A percentile compares a stretch with the other conserved stretches of the same genome.
These are phyloP conservation scores for Otus sunia DNA, from an alignment of 2,113 vertebrate species.

Conservation along the genomic window DNA sequence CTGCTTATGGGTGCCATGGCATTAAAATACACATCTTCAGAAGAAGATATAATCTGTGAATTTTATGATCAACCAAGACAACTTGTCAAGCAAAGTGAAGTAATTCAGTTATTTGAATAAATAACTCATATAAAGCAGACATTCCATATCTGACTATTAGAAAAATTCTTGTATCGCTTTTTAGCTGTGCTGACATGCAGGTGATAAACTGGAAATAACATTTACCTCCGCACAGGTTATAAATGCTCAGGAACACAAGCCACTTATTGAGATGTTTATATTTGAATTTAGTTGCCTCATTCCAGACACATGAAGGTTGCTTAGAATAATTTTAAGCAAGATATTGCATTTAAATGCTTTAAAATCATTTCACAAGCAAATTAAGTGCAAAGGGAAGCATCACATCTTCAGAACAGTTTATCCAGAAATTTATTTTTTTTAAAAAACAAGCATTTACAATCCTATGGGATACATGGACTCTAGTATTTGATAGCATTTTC, in stretches of 20 bases:
- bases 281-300: not conserved
- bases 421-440: not conserved
- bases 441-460: not conserved
- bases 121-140: not conserved
- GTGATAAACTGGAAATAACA: not conserved
- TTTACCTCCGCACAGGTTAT: not conserved
- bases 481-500: not conserved
- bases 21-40: not conserved
- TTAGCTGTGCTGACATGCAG: not conserved
- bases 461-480: not conserved
- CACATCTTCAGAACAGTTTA: not conserved
- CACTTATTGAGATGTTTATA: not conserved
- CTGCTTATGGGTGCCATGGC: not conserved
- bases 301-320: not conserved
- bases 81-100: conserved; percentile 9
- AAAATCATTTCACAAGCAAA: not conserved
- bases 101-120: conserved; percentile 30
- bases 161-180: not conserved
- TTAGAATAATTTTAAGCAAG: not conserved
- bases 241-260: not conserved
- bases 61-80: not conserved
- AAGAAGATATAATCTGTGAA: not conserved
- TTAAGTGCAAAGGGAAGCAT: not conserved
- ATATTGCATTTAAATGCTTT: not conserved
- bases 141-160: not conserved